These are phyloP conservation scores for Pygathrix nemaeus DNA, from an alignment of 2,113 vertebrate genomes.

Conservation along the genomic window DNA sequence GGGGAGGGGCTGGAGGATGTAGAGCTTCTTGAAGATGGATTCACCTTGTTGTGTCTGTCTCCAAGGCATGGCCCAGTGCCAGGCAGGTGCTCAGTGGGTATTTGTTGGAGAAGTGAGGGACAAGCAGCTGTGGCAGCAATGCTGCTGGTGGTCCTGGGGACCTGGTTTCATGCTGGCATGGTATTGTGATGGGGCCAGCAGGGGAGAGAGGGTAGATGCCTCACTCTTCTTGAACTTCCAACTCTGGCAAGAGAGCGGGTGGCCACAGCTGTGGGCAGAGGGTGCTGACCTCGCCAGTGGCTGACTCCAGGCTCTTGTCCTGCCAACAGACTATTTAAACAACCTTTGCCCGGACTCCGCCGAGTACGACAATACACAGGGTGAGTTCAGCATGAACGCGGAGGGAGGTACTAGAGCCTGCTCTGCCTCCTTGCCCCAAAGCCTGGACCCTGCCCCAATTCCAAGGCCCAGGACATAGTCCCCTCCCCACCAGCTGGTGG, in stretches of 20 bases:
- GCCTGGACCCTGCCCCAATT: neutral
- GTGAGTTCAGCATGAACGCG: slow-evolving; percentile 80
- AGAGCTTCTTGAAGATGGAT: neutral
- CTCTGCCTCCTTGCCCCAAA: neutral
- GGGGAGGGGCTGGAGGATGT: neutral
- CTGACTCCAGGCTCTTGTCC: slow-evolving; percentile 54
- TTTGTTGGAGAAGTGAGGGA: neutral
- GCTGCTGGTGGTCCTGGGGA: no score
- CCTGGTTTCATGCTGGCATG: neutral
- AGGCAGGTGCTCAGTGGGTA: accelerated
- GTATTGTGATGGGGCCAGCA: no score
- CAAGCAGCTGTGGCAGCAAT: accelerated
- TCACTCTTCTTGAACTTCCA: neutral
- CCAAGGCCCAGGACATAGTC: neutral
- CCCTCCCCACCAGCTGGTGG: neutral
- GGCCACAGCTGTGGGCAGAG: neutral
- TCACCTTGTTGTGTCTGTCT: neutral
- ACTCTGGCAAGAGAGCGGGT: neutral
- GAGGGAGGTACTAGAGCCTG: accelerated
- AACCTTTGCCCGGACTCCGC: slow-evolving; percentile 96
- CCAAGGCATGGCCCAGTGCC: neutral
- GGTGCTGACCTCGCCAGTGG: neutral
- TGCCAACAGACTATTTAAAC: slow-evolving; percentile 95
- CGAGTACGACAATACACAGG: slow-evolving; percentile 96
- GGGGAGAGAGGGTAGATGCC: no score